Base-by-base conservation (phyloP, 2,888 invertebrate genomes). In the Pseudococcus jackbeardsleyi region DNA sequence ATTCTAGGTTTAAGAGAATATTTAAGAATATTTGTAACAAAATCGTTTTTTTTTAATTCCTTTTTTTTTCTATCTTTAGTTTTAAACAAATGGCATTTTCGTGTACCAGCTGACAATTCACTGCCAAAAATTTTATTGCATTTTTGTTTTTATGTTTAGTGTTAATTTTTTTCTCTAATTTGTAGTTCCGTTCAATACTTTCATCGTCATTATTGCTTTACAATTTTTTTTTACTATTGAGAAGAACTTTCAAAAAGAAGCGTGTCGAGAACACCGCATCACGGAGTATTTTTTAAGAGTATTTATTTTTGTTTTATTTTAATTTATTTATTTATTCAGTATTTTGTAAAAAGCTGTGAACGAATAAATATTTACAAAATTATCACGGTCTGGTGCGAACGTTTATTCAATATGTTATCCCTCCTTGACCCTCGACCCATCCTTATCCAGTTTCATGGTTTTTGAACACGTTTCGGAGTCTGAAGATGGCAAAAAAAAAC, bases 291-390 rank as follows among this genome's bases (percentile, higher is more conserved):
- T 86, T 85, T 64, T 64, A 86, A 59, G 42, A 85, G 7, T 54
- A 85, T 85, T 68, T 86, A 46, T 64, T 85, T 64, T 59, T 54
- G 85, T 54, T 48, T 85, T 33, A 59, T 54, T 72, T 72, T 86
- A 64, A 86, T 42, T 86, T 86, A 86, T 86, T 86, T 86, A 86
- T 86, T 86, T 68, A 86, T 86, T 86, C 64, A 68, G 19, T 86
- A 86, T 86, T 86, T 68, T 46, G 46, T 86, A 86, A 86, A 68
- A 86, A 86, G 86, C 72, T 86, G 86, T 86, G 86, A 86, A 86
- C 64, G 64, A 86, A 86, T 86, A 86, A 86, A 86, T 46, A 46
- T 86, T 33, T 22, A 46, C 42, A 19, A 86, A 86, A 72, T 68
- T 22, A 39, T 50, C 15, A 50, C 17, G 50, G 15, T 50, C n/a